Conservation (phyloP, 2,888 invertebrate species). For the Neelides folsomi region DNA sequence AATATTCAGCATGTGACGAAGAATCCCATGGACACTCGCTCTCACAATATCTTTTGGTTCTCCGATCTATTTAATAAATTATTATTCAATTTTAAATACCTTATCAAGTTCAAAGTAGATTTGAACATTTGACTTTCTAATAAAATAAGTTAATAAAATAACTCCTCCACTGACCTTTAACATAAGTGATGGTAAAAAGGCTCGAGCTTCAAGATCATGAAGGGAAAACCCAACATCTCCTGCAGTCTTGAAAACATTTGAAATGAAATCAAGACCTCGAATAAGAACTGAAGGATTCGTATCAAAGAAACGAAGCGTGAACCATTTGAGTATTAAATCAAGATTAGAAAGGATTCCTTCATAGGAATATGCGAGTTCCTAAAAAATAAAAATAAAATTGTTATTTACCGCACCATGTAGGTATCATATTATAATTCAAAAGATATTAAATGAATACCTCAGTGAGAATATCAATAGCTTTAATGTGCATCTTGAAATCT, state of each 20-base stretch:
- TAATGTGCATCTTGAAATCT: conserved; percentile 87
- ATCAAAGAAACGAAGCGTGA: conserved; percentile 91
- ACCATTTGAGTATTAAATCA: conserved; percentile 91
- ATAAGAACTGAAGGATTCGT: conserved; percentile 94
- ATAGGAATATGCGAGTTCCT: conserved; percentile 62
- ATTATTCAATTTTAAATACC: not conserved
- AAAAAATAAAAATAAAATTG: conserved; percentile 20
- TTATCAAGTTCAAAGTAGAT: not conserved
- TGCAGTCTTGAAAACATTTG: conserved; percentile 64
- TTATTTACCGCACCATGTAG: not conserved
- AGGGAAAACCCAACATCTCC: conserved; percentile 64
- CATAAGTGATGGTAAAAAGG: conserved; percentile 88
- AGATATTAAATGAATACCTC: conserved; percentile 44
- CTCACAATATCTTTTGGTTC: conserved; percentile 92
- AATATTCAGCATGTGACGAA: conserved; percentile 69
- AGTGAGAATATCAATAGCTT: conserved; percentile 78
- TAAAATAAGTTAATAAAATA: too few relatives aligned
- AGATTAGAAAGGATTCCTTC: conserved; percentile 74
- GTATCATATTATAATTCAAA: not conserved
- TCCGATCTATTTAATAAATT: conserved; percentile 47
- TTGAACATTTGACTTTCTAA: too few relatives aligned
- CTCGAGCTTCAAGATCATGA: conserved; percentile 77
- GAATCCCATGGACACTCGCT: conserved; percentile 69
- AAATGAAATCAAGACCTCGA: conserved; percentile 85
- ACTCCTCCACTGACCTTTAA: conserved; percentile 61